Base-by-base conservation (phyloP, 2,888 invertebrate genomes). In the Chrysodeixis includens region DNA sequence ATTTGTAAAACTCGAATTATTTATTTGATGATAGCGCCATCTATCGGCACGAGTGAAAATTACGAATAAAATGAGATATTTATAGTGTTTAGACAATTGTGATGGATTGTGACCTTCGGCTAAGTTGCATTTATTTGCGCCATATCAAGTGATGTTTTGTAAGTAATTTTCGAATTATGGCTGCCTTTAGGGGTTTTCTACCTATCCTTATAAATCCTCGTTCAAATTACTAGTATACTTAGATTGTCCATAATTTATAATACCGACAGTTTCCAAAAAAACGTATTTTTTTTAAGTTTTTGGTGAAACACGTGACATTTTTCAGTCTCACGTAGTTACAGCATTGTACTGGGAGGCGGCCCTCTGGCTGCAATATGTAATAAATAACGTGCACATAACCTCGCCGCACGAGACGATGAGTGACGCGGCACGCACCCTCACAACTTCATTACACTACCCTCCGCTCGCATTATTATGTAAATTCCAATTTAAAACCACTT, bases 401-500 rank as follows among this genome's bases (percentile, higher is more conserved):
- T 58, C 58, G 58, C 55, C 60, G 53, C 22, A n/a, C 69, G 66
- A 71, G 78, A 60, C 74, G 82, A 71, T 74, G 78, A 83, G 74
- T 83, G 84, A 83, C 84, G 79, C 76, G 68, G 78, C 78, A 72
- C 76, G 69, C 84, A 77, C 85, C 87, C 86, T 83, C 81, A 62
- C 85, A 85, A 88, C 86, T 85, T 86, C 83, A 86, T 89, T 88
- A 87, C 75, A 83, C 84, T 76, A 86, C 88, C 82, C 86, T 84
- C 83, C 76, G 71, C 71, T 68, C 86, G 78, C 88, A 93, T 94
- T 93, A 93, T 93, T 93, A 95, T 95, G 94, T 91, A 94, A 92
- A 95, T 94, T 90, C 89, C 92, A 94, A 95, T 95, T 95, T 93
- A 89, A 94, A 94, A 93, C 94, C 94, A 94, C 94, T 95, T 93